These are phyloP conservation scores for Eupithecia exiguata DNA, from an alignment of 2,888 invertebrate species.

Conservation along the genomic window DNA sequence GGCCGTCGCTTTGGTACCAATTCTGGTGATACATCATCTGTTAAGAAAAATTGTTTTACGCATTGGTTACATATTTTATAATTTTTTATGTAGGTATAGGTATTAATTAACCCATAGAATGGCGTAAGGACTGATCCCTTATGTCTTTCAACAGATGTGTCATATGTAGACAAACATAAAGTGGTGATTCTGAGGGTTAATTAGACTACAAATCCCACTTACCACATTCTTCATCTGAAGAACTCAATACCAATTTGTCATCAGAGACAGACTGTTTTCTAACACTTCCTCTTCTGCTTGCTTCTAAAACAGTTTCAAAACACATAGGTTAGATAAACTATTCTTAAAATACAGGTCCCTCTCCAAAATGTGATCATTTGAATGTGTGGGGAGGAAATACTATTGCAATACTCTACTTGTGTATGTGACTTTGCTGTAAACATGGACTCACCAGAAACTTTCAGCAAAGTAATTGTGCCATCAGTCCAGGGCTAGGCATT, in stretches of 20 bases:
- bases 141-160: not conserved
- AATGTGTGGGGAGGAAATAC: too few species aligned
- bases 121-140: not conserved
- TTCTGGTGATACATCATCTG: conserved; percentile 70
- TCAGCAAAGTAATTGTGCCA: too few species aligned
- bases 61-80: not conserved
- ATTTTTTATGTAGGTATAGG: not conserved
- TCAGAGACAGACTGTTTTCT: conserved; percentile 53
- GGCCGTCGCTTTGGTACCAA: conserved; percentile 59
- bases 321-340: not conserved
- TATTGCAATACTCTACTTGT: too few species aligned
- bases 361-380: too few species aligned
- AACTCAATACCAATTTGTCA: conserved; percentile 60
- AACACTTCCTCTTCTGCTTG: conserved; percentile 55
- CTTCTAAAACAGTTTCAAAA: conserved; percentile 49
- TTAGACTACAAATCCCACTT: not conserved
- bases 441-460: too few species aligned
- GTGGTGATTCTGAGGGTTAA: not conserved
- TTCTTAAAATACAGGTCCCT: too few species aligned
- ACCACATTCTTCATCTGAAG: conserved; percentile 64
- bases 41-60: not conserved
- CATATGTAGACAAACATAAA: not conserved
- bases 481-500: too few species aligned
- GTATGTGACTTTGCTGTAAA: too few species aligned
- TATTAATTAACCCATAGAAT: not conserved